Conservation (phyloP, 2,113 vertebrate species). For the Andinoacara biseriatus region DNA sequence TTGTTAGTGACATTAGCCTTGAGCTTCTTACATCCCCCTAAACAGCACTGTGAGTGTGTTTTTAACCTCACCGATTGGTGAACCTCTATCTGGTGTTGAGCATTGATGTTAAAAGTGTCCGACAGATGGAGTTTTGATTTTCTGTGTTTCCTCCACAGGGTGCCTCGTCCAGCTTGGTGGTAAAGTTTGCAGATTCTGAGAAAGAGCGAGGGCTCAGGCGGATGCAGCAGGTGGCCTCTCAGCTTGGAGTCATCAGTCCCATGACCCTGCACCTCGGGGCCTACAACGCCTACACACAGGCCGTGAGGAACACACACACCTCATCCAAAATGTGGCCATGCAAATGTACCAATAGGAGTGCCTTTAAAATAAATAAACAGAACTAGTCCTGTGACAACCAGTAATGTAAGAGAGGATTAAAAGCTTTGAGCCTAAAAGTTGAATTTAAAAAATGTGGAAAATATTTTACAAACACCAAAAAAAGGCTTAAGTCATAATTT, state of each 20-base stretch:
- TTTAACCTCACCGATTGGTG: not conserved
- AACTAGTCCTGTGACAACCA: not conserved
- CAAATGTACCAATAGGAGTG: not conserved
- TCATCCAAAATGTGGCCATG: not conserved
- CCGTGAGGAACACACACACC: slow-evolving; percentile 79
- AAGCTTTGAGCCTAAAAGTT: not conserved
- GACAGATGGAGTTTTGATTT: slow-evolving; percentile 16
- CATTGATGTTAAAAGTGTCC: slow-evolving; percentile 3
- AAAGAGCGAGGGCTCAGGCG: slow-evolving; percentile 91
- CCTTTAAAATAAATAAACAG: not conserved
- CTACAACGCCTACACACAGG: slow-evolving; percentile 95
- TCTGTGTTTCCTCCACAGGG: slow-evolving; percentile 77
- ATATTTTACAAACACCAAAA: not conserved
- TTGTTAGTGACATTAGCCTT: slow-evolving; percentile 1
- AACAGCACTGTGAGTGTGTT: not conserved
- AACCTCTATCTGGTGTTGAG: not conserved
- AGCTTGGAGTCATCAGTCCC: slow-evolving; percentile 94
- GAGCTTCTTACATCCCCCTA: not conserved
- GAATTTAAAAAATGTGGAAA: not conserved
- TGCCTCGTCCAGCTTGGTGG: slow-evolving; percentile 94
- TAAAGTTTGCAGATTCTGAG: slow-evolving; percentile 96
- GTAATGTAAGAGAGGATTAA: not conserved
- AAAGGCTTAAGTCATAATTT: not conserved
- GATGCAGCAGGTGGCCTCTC: slow-evolving; percentile 95
- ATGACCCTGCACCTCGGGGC: slow-evolving; percentile 94